Conservation (phyloP, 53 echinoderm and acorn worm genomes). For the Stichopus horrens region DNA sequence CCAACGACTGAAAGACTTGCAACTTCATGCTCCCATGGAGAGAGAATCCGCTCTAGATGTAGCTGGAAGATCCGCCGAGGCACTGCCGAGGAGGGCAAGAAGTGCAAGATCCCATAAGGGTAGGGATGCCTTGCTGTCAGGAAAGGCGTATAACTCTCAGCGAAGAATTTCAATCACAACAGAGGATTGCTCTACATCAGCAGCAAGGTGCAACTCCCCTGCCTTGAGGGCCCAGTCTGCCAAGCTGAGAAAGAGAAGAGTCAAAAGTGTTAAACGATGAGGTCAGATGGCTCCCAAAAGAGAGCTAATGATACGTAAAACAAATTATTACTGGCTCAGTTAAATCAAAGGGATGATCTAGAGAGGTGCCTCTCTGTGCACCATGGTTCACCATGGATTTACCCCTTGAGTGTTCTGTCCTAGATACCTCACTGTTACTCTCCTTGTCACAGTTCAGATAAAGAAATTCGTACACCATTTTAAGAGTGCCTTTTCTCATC, state of each 20-base stretch:
- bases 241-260: conserved; percentile 36
- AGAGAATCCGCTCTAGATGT: conserved; percentile 3
- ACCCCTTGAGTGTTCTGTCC: too few species aligned
- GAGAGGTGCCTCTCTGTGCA: too few species aligned
- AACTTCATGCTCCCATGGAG: conserved; percentile 53
- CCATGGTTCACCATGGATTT: too few species aligned
- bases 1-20: conserved; percentile 58
- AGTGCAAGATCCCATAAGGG: conserved; percentile 55
- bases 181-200: conserved; percentile 70
- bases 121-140: conserved; percentile 72
- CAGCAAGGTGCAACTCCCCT: conserved; percentile 55
- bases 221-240: conserved; percentile 41
- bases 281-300: not conserved
- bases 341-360: too few species aligned
- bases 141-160: conserved; percentile 90
- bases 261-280: conserved; percentile 43
- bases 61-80: conserved; percentile 11
- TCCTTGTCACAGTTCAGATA: too few species aligned
- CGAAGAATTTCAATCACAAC: conserved; percentile 80
- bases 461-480: too few species aligned
- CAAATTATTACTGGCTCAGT: too few species aligned
- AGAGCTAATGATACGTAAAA: too few species aligned
- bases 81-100: conserved; percentile 53
- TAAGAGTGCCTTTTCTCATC: too few species aligned
- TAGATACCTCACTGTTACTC: too few species aligned